Evolutionary conservation across 1,140 invertebrate genomes (phyloP), one percentile per base, ranked within the genome.

Genomic region (Atta texana): DNA sequence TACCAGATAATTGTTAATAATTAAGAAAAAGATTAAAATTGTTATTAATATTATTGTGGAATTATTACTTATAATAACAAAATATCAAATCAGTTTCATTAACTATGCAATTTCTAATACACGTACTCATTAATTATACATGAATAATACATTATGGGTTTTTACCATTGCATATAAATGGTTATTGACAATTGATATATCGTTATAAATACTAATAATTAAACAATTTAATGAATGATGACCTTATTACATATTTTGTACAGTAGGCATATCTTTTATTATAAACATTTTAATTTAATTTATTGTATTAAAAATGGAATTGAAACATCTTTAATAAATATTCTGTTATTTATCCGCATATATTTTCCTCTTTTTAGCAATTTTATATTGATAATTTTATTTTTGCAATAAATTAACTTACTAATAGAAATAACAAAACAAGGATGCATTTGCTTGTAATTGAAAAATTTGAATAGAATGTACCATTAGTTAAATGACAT

Each of bases 171-270:
- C 10, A 80, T 55, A 80, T 55, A 69, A 80, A 34, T 14, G n/a
- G 31, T 4, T 18, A 80, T 34, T 53, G 31, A 80, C 3, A 39
- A 53, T 69, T 80, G 69, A 80, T 51, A 55, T 28, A 39, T 69
- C n/a, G 55, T 80, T 80, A 80, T 80, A 80, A 80, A 55, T 55
- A 51, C 7, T 31, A 80, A 57, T 51, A 80, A 68, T 80, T 68
- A 39, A 69, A 55, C 55, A 12, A 28, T 8, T 39, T 21, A 18
- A 21, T 31, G 14, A 55, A 39, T 31, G 14, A 39, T 80, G 6
- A 2, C 39, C n/a, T 77, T 77, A 64, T 77, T 63, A 66, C n/a
- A 28, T 69, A 28, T 68, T 80, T 66, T 2, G 12, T 44, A 14
- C 2, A 3, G 2, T n/a, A 34, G 31, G 31, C 7, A 51, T 66